These are phyloP conservation scores for Malurus elegans DNA, from an alignment of 2,113 vertebrate genomes.

Conservation along the genomic window DNA sequence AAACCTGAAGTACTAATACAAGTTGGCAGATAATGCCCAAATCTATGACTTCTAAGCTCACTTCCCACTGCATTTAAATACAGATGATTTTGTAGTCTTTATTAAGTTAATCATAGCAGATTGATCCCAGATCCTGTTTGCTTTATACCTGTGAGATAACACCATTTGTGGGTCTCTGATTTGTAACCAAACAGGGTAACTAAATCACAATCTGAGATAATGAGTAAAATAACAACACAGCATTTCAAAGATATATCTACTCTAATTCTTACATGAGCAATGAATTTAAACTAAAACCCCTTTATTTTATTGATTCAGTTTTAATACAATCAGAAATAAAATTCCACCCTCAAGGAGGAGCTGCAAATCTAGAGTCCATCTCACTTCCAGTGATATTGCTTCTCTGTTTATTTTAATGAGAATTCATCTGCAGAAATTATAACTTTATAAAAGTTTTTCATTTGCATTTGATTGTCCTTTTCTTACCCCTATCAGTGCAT, in stretches of 20 bases:
- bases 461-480: not conserved
- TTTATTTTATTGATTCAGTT: not conserved
- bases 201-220: not conserved
- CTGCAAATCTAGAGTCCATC: not conserved
- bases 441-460: not conserved
- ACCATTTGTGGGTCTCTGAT: not conserved
- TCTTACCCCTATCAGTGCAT: not conserved
- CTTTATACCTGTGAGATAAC: not conserved
- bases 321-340: not conserved
- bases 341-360: not conserved
- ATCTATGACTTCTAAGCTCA: not conserved
- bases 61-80: constrained; percentile 13
- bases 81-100: not conserved
- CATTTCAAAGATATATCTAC: not conserved
- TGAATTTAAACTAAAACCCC: not conserved
- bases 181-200: not conserved
- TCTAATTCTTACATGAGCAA: not conserved
- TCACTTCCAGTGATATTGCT: not conserved
- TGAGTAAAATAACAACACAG: not conserved
- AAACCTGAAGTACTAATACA: constrained; percentile 51
- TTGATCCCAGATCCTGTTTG: not conserved
- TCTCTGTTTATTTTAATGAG: not conserved
- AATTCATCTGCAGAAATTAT: not conserved
- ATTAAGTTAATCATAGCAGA: not conserved
- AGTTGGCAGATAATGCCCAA: constrained; percentile 18